These are phyloP conservation scores for Hypocryptadius cinnamomeus DNA, from an alignment of 2,113 vertebrate species.

Conservation along the genomic window DNA sequence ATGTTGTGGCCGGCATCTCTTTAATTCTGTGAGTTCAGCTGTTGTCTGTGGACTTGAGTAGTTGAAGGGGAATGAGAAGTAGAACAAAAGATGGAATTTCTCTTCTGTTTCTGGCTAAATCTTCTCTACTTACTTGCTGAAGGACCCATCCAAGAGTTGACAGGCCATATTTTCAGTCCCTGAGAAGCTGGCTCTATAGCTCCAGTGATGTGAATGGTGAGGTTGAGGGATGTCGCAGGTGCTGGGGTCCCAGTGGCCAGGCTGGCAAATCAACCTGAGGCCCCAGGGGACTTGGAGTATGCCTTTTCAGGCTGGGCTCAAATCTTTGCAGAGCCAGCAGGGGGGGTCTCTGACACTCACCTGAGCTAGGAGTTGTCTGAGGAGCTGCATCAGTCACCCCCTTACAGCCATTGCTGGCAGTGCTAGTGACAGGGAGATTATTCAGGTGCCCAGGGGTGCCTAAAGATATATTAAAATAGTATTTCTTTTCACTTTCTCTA, in stretches of 20 bases:
- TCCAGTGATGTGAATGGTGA: not conserved
- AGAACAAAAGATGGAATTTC: not conserved
- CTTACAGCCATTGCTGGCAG: not conserved
- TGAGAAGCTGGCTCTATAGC: fast-evolving
- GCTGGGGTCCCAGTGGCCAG: fast-evolving
- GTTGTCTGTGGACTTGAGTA: not conserved
- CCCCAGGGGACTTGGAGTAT: not conserved
- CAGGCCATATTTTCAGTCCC: not conserved
- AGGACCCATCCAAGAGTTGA: not conserved
- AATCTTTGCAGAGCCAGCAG: not conserved
- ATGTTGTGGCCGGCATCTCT: not conserved
- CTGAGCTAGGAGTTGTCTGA: not conserved
- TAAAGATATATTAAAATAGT: not conserved
- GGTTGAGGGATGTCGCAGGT: not conserved
- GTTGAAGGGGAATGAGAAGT: not conserved
- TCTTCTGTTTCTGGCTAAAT: not conserved
- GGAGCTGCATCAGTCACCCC: not conserved
- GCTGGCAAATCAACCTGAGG: not conserved
- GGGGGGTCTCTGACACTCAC: not conserved
- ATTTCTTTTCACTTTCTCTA: not conserved
- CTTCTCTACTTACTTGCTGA: not conserved
- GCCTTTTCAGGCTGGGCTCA: not conserved
- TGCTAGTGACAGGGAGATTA: not conserved
- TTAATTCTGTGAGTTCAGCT: not conserved
- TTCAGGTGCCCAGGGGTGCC: not conserved